Evolutionary conservation across 1,140 invertebrate species (phyloP).

Genomic region (Trichonephila clavipes): DNA sequence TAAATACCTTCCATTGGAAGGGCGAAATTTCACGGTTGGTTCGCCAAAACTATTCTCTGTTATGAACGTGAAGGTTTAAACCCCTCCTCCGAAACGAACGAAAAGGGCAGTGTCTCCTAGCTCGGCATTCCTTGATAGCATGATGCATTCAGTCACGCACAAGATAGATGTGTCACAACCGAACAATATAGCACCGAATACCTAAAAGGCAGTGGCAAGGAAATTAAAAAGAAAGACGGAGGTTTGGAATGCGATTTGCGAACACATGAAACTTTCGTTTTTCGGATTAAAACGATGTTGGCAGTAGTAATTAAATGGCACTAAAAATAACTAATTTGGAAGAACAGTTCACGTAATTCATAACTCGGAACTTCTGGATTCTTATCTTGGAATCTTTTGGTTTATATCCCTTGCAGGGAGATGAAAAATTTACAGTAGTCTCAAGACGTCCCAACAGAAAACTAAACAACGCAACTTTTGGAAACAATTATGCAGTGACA

Average conservation of each 20-base stretch:
- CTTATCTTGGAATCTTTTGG: no score
- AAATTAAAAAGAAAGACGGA: background rate
- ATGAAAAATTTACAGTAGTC: no score
- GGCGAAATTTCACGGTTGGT: slow-evolving; percentile 73
- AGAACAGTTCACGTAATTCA: no score
- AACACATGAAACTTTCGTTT: background rate
- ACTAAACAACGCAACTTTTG: no score
- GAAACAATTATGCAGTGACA: no score
- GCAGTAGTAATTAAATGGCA: background rate
- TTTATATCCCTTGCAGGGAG: no score
- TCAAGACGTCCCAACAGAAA: no score
- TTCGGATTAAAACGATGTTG: background rate
- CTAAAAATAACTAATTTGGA: background rate
- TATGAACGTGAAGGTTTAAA: slow-evolving; percentile 23
- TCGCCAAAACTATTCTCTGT: slow-evolving; percentile 73
- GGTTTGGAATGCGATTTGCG: background rate
- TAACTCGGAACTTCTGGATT: no score
- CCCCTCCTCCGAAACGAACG: slow-evolving; percentile 39
- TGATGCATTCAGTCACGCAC: slow-evolving; percentile 73
- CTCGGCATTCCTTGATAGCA: slow-evolving; percentile 61
- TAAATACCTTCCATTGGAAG: slow-evolving; percentile 66
- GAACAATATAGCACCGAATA: slow-evolving; percentile 71
- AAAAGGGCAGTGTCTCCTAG: slow-evolving; percentile 59
- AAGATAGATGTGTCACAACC: slow-evolving; percentile 60
- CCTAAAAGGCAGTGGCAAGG: slow-evolving; percentile 35